These are phyloP conservation scores for Campopleginae sp. DNA, from an alignment of 2,888 invertebrate genomes.

Conservation along the genomic window DNA sequence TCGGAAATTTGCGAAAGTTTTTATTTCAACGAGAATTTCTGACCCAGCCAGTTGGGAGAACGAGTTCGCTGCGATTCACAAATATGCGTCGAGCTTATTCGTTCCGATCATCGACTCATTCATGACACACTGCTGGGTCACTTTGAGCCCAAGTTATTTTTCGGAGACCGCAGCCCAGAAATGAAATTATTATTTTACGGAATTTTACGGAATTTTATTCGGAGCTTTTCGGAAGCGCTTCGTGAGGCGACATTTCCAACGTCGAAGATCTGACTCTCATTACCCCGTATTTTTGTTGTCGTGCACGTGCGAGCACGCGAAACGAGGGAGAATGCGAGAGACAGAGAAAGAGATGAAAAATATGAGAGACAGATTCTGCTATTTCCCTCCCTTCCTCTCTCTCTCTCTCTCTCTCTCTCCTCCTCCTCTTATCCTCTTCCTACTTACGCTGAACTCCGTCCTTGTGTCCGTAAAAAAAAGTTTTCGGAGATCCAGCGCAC, in stretches of 20 bases:
- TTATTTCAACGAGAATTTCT: neutral
- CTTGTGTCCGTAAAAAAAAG: constrained; percentile 31
- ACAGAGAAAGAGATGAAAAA: constrained; percentile 19
- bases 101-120: neutral
- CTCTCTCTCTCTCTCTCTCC: constrained; percentile 23
- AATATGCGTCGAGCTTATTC: neutral
- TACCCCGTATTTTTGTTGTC: constrained; percentile 25
- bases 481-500: constrained; percentile 29
- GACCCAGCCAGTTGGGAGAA: neutral
- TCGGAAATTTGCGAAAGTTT: neutral
- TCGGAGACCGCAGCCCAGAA: too few species aligned
- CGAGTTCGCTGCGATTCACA: too few species aligned
- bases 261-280: constrained; percentile 17
- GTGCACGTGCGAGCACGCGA: constrained; percentile 53
- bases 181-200: neutral
- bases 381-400: constrained; percentile 42
- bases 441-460: constrained; percentile 17
- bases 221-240: neutral
- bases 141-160: too few species aligned
- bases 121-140: too few species aligned
- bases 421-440: constrained; percentile 42
- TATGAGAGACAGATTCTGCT: constrained; percentile 41
- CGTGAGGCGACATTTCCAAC: neutral
- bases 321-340: constrained; percentile 28
- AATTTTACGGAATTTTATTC: neutral